Evolutionary conservation across 2,888 invertebrate genomes (phyloP).

Genomic region (Eupelmus urozonus): DNA sequence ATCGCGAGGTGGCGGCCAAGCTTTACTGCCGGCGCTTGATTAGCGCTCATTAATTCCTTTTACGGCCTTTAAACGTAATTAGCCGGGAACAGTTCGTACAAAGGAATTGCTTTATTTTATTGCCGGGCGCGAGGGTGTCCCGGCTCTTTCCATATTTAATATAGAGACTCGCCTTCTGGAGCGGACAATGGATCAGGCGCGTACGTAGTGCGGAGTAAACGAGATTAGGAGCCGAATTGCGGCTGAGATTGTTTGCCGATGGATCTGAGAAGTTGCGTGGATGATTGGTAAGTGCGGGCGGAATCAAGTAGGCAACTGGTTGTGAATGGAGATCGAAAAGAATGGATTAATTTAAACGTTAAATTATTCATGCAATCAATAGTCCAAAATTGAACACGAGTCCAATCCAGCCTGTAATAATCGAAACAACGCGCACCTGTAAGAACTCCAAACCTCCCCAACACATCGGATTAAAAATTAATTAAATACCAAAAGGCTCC

Average conservation of each 20-base stretch:
- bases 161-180: not conserved
- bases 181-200: not conserved
- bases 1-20: slow-evolving; percentile 21
- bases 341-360: no score
- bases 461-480: slow-evolving; percentile 27
- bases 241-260: not conserved
- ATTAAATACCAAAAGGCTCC: not conserved
- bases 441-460: no score
- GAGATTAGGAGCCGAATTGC: no score
- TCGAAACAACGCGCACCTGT: no score
- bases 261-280: no score
- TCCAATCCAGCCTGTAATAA: no score
- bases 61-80: slow-evolving; percentile 48
- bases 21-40: slow-evolving; percentile 49
- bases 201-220: not conserved
- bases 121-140: not conserved
- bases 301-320: not conserved
- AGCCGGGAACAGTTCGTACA: not conserved
- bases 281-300: no score
- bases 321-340: no score
- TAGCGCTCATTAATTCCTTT: slow-evolving; percentile 55
- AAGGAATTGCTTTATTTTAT: slow-evolving; percentile 25
- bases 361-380: no score
- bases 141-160: slow-evolving; percentile 45
- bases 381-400: no score